A percentile compares a stretch with the other conserved stretches of the same genome.
Evolutionary conservation across 2,113 vertebrate species (phyloP).

Genomic region (Ictidomys tridecemlineatus): DNA sequence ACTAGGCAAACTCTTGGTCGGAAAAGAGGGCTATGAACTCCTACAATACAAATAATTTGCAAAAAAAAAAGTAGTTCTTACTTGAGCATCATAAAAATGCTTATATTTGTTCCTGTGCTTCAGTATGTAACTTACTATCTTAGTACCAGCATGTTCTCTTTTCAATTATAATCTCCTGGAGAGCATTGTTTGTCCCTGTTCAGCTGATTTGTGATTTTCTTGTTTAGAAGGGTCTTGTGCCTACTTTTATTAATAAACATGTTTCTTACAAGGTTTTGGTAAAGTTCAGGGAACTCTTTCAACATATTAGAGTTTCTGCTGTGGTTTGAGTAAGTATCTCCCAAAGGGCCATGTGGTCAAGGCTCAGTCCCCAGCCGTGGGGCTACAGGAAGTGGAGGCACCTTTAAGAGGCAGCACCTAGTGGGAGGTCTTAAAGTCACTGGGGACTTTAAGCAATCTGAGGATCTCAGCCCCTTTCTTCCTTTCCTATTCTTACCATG

Average conservation of each 20-base stretch:
- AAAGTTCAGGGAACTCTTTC: background rate
- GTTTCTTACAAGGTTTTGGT: conserved; percentile 31
- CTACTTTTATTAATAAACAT: conserved; percentile 8
- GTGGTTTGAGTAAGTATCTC: background rate
- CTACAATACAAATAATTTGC: background rate
- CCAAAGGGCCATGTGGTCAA: background rate
- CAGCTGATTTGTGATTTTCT: conserved; percentile 24
- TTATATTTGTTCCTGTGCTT: background rate
- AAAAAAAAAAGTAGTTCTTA: background rate
- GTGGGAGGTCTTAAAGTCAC: background rate
- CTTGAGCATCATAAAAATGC: conserved; percentile 9
- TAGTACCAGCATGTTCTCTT: background rate
- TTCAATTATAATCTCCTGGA: background rate
- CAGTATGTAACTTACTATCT: background rate
- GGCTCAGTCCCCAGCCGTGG: background rate
- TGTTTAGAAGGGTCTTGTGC: conserved; percentile 5
- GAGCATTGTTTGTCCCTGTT: background rate
- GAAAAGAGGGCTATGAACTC: background rate
- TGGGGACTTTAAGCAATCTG: too few species aligned
- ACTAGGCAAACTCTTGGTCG: background rate
- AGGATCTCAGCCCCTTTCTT: background rate
- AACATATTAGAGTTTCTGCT: background rate
- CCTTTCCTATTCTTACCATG: background rate
- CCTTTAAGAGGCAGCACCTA: too few species aligned
- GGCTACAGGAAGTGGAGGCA: background rate